Base-by-base conservation (phyloP, 2,113 vertebrate genomes). In the Sapayoa aenigma region DNA sequence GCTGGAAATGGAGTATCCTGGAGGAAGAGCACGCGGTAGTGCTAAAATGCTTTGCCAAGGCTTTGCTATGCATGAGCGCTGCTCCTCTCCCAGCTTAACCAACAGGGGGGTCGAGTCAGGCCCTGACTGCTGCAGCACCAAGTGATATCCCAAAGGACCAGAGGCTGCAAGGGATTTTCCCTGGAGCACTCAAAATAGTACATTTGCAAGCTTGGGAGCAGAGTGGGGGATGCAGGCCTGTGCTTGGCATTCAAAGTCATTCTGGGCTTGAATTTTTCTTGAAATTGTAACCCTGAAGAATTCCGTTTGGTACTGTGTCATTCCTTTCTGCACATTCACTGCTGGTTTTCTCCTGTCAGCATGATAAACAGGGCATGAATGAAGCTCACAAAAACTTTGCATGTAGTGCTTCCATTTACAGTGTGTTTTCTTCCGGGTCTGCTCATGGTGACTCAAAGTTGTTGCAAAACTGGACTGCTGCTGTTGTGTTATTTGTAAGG, bases 251-350 rank as follows among this genome's bases (percentile, higher is more conserved):
- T 23, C 4, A 0, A 11, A 39, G 17, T 39, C 18, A 73, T 56
- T 58, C 33, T 10, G 50, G 73, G 25, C 31, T 76, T 52, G 41
- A 44, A 11, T 35, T 52, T 66, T 46, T 18, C n/a, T 41, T 5
- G 0, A 59, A 35, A 49, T 52, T 39, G 27, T 24, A 73, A 8
- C 21, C 46, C 37, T 7, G 14, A 35, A 44, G 37, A 11, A 25
- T 66, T 33, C 19, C 0, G 9, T 69, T 42, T 31, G 21, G 16
- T 35, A 2, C 14, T 12, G 17, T 0, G 0, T 35, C n/a, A 4
- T 44, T 89, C 20, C 41, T 84, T 76, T n/a, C 68, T 56, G 21
- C 10, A 14, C 3, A 0, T 77, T 55, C 4, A 2, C 35, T 37
- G 84, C 58, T 59, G 72, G 27, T 2, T 69, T 80, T 79, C 55